Conservation (phyloP, 1,140 invertebrate genomes). For the Bombus confusus region DNA sequence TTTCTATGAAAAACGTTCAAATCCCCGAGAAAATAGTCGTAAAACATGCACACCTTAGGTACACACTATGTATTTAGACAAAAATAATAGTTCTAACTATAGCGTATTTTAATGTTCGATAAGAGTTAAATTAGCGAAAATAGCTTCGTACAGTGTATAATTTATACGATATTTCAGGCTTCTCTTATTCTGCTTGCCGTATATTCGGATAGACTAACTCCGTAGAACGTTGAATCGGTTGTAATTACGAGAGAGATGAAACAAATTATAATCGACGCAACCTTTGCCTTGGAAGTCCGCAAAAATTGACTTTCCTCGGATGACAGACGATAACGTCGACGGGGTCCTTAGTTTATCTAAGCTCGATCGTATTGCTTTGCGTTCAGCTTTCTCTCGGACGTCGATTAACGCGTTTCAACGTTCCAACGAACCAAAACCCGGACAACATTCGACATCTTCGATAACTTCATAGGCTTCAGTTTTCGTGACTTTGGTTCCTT, state of each 20-base stretch:
- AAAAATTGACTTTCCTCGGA: background rate
- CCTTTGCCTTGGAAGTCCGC: background rate
- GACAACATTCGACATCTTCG: background rate
- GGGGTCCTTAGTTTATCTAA: background rate
- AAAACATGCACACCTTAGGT: background rate
- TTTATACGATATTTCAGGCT: background rate
- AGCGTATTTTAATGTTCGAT: background rate
- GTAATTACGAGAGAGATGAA: too few relatives aligned
- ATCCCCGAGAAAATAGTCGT: background rate
- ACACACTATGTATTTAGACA: background rate
- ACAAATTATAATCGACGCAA: background rate
- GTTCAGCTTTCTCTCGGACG: background rate
- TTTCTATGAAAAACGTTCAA: background rate
- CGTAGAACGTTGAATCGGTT: too few relatives aligned
- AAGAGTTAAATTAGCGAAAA: background rate
- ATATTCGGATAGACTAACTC: background rate
- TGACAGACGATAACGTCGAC: conserved; percentile 3
- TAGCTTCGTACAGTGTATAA: background rate
- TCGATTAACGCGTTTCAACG: background rate
- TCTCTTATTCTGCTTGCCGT: background rate
- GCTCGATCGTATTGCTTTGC: conserved; percentile 14
- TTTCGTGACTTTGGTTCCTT: background rate
- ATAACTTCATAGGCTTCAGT: background rate
- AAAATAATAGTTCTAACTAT: background rate
- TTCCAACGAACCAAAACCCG: background rate